A percentile compares a stretch with the other conserved stretches of the same genome.
Evolutionary conservation across 1,140 invertebrate species (phyloP).

Genomic region (Temnothorax longispinosus): DNA sequence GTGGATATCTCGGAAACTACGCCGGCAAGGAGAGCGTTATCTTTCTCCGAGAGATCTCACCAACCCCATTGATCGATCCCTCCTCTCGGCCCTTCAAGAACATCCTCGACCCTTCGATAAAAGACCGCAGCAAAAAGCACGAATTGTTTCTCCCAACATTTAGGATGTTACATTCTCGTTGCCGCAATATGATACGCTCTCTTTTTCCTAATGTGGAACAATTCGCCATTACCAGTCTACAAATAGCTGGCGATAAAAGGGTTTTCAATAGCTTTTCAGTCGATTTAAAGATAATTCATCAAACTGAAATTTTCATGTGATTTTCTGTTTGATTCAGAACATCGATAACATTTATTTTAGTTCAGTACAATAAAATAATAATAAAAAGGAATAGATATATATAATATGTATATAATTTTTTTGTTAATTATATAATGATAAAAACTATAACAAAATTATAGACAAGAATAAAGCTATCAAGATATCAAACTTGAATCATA

Average conservation of each 20-base stretch:
- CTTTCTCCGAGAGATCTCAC: slow-evolving; percentile 22
- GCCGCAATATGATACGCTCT: slow-evolving; percentile 5
- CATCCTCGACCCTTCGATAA: slow-evolving; percentile 41
- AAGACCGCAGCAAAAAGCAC: slow-evolving; percentile 43
- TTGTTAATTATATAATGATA: neutral
- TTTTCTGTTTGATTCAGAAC: neutral
- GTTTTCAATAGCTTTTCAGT: neutral
- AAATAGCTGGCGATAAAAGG: neutral
- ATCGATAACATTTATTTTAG: neutral
- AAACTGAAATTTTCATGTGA: neutral
- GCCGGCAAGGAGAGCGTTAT: slow-evolving; percentile 32
- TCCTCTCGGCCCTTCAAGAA: slow-evolving; percentile 41
- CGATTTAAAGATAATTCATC: neutral
- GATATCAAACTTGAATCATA: no score
- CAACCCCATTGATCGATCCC: slow-evolving; percentile 49
- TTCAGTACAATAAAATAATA: neutral
- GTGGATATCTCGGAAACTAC: slow-evolving; percentile 34
- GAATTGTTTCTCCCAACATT: slow-evolving; percentile 51
- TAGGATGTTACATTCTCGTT: slow-evolving; percentile 6
- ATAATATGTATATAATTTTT: neutral
- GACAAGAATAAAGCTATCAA: no score
- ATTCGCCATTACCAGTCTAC: neutral
- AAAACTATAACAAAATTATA: neutral
- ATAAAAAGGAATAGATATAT: neutral
- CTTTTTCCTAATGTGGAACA: slow-evolving; percentile 19